These are phyloP conservation scores for Rhea americana DNA, from an alignment of 2,113 vertebrate species.

Conservation along the genomic window DNA sequence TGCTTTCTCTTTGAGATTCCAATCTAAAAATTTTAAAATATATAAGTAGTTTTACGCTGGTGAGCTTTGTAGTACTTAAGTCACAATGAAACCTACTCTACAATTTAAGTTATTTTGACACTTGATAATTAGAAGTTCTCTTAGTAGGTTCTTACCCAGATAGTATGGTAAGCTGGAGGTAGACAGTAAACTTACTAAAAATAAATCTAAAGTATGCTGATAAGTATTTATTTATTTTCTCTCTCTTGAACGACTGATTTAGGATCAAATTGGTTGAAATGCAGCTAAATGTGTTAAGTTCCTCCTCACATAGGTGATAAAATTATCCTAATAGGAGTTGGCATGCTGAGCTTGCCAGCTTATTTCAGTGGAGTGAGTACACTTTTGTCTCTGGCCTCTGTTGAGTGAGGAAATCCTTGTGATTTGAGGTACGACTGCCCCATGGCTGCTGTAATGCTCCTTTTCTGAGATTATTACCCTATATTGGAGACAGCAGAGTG, in stretches of 20 bases:
- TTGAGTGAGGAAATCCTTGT: background rate
- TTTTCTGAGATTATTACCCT: background rate
- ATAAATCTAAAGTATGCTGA: background rate
- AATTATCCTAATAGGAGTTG: background rate
- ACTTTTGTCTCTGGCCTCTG: accelerated
- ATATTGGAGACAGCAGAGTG: too few species aligned
- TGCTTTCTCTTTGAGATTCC: background rate
- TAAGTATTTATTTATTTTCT: background rate
- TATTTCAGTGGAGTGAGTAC: background rate
- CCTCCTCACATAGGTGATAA: background rate
- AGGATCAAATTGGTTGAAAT: background rate
- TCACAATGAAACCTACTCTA: background rate
- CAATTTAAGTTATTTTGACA: background rate
- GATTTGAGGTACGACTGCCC: background rate
- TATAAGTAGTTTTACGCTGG: background rate
- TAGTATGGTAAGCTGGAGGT: background rate
- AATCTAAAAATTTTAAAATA: background rate
- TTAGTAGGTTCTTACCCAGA: background rate
- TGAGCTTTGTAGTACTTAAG: background rate
- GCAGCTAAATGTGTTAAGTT: background rate
- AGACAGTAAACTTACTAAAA: background rate
- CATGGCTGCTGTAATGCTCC: background rate
- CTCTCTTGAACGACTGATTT: background rate
- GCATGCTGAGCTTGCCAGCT: background rate
- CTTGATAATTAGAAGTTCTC: background rate